phyloP scores from a whole-genome alignment of 2,113 vertebrate species.

The Lophotis ruficrista region DNA sequence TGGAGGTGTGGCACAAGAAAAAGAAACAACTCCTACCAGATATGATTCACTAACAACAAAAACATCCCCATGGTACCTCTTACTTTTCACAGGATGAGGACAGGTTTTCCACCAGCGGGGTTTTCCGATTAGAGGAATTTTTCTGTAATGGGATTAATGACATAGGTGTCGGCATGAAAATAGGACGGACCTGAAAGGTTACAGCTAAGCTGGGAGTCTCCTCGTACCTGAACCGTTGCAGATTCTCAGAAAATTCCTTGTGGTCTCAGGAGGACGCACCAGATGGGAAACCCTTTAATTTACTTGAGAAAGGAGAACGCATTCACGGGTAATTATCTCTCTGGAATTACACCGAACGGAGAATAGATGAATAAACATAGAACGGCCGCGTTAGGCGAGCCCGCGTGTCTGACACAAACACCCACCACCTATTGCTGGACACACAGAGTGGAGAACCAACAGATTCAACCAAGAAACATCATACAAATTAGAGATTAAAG shows the following conservation, averaged over 20 bases:
- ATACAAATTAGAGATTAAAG: constrained; percentile 45
- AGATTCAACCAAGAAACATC: neutral
- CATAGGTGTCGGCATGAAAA: constrained; percentile 63
- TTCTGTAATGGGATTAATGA: constrained; percentile 65
- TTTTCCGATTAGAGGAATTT: constrained; percentile 69
- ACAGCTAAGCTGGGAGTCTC: constrained; percentile 66
- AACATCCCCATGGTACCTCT: constrained; percentile 56
- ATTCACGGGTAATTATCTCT: constrained; percentile 62
- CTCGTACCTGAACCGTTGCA: constrained; percentile 23
- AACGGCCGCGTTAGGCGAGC: neutral
- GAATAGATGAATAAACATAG: constrained; percentile 37
- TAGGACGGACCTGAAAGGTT: constrained; percentile 69
- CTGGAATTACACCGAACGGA: constrained; percentile 46
- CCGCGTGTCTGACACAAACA: neutral
- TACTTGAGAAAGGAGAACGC: neutral
- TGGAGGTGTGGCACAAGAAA: constrained; percentile 31
- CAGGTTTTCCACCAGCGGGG: constrained; percentile 65
- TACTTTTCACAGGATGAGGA: constrained; percentile 63
- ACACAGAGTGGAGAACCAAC: neutral
- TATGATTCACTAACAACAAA: constrained; percentile 74
- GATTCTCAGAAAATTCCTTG: constrained; percentile 49
- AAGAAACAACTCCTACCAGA: constrained; percentile 60
- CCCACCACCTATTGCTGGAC: neutral
- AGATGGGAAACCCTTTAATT: constrained; percentile 65
- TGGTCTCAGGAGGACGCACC: neutral